A percentile compares a stretch with the other conserved stretches of the same genome.
Conservation (phyloP, 35 echinoderm and acorn worm species). For the Strongylocentrotus purpuratus region DNA sequence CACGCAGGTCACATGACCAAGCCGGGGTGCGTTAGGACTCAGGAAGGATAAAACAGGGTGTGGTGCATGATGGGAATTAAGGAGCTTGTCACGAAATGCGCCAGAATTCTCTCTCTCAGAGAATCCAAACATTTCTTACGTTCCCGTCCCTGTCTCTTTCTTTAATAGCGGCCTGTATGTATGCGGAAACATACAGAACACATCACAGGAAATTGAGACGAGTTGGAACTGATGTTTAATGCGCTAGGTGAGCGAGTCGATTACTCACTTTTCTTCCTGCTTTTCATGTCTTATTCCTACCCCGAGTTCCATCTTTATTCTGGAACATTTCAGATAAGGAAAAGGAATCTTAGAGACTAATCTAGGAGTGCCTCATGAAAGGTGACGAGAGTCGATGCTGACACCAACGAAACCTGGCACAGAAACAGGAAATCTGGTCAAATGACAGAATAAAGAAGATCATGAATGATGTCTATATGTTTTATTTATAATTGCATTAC, state of each 20-base stretch:
- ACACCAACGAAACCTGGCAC: neutral
- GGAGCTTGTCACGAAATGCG: slow-evolving; percentile 13
- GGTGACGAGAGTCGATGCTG: neutral
- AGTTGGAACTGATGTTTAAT: neutral
- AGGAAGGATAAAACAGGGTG: slow-evolving; percentile 45
- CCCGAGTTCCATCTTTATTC: neutral
- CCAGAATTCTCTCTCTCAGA: neutral
- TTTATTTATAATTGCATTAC: neutral
- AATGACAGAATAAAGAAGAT: neutral
- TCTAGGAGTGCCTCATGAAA: neutral
- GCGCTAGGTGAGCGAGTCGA: slow-evolving; percentile 33
- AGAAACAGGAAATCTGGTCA: neutral
- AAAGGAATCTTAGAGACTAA: neutral
- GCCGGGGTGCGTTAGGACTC: neutral
- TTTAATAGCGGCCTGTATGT: neutral
- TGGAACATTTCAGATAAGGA: slow-evolving; percentile 8
- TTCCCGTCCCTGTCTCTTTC: neutral
- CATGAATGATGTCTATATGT: neutral
- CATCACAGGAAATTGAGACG: slow-evolving; percentile 30
- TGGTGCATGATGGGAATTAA: slow-evolving; percentile 46
- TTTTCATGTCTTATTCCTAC: slow-evolving; percentile 4
- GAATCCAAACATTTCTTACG: neutral
- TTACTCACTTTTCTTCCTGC: slow-evolving; percentile 34
- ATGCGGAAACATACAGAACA: neutral
- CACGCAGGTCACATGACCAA: slow-evolving; percentile 27